phyloP scores from a whole-genome alignment of 2,888 invertebrate genomes.

The Pemphredon lugubris region DNA sequence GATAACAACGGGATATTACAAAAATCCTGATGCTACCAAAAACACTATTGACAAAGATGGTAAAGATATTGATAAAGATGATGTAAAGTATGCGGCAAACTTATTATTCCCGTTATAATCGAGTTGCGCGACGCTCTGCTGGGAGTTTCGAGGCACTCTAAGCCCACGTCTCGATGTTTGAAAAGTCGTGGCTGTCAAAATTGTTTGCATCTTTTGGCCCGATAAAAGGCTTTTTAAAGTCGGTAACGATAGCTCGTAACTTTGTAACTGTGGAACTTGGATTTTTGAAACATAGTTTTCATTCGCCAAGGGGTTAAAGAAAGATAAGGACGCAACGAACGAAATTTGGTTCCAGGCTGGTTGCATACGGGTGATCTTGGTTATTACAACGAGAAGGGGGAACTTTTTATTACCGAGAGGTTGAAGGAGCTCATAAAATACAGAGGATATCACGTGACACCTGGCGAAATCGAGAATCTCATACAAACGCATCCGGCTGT shows the following conservation, averaged over 20 bases:
- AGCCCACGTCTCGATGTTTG: no score
- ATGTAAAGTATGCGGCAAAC: no score
- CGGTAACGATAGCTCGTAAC: no score
- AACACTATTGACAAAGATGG: constrained; percentile 82
- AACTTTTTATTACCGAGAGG: constrained; percentile 73
- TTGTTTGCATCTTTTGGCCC: no score
- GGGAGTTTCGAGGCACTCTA: no score
- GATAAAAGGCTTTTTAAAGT: no score
- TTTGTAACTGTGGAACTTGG: no score
- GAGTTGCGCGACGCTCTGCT: not conserved
- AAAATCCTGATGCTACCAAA: constrained; percentile 82
- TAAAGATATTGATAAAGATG: constrained; percentile 27
- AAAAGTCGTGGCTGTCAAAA: no score
- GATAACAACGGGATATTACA: constrained; percentile 83
- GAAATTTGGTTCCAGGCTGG: constrained; percentile 70
- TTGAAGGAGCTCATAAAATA: constrained; percentile 76
- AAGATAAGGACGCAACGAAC: no score
- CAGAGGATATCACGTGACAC: constrained; percentile 72
- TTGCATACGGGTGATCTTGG: constrained; percentile 76
- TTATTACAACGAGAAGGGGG: constrained; percentile 70
- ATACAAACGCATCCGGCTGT: constrained; percentile 70
- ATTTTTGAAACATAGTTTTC: no score
- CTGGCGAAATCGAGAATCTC: constrained; percentile 71
- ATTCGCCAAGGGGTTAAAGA: not conserved
- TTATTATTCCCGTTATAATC: not conserved